phyloP scores from a whole-genome alignment of 2,888 invertebrate species.

The Drosophila emarginata region DNA sequence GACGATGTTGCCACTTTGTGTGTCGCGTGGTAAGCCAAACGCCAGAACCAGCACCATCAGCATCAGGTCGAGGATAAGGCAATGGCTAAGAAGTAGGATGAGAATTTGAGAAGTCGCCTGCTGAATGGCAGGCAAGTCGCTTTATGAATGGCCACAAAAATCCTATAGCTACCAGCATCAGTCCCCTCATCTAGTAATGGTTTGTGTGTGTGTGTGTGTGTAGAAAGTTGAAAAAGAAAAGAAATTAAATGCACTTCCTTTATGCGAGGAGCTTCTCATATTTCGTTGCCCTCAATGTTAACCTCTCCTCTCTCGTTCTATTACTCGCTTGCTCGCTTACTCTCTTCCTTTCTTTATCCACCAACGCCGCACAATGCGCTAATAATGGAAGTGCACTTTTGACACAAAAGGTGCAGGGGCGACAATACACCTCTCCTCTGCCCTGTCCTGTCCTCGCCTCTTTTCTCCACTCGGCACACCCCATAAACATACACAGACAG shows the following conservation, averaged over 20 bases:
- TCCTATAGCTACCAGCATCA: slow-evolving; percentile 18
- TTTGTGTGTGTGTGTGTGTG: slow-evolving; percentile 14
- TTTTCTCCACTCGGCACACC: not conserved
- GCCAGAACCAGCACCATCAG: slow-evolving; percentile 22
- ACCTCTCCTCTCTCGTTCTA: not conserved
- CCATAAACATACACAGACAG: not conserved
- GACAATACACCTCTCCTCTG: slow-evolving; percentile 38
- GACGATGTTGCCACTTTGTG: slow-evolving; percentile 52
- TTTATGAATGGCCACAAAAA: slow-evolving; percentile 64
- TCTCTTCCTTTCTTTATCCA: not conserved
- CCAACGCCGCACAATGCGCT: slow-evolving; percentile 62
- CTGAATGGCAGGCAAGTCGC: slow-evolving; percentile 44
- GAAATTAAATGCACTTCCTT: slow-evolving; percentile 78
- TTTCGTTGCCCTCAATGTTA: slow-evolving; percentile 43
- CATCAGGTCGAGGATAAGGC: slow-evolving; percentile 12
- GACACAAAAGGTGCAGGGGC: slow-evolving; percentile 75
- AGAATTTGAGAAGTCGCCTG: slow-evolving; percentile 1
- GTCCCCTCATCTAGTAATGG: not conserved
- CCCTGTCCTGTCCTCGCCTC: not conserved
- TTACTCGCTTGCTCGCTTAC: no score
- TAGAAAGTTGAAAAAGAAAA: slow-evolving; percentile 62
- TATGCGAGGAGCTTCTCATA: slow-evolving; percentile 68
- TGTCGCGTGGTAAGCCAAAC: slow-evolving; percentile 46
- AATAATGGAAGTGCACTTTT: slow-evolving; percentile 77
- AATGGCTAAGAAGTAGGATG: not conserved